Evolutionary conservation across 2,888 invertebrate species (phyloP).

Genomic region (Chrysopilus asiliformis): DNA sequence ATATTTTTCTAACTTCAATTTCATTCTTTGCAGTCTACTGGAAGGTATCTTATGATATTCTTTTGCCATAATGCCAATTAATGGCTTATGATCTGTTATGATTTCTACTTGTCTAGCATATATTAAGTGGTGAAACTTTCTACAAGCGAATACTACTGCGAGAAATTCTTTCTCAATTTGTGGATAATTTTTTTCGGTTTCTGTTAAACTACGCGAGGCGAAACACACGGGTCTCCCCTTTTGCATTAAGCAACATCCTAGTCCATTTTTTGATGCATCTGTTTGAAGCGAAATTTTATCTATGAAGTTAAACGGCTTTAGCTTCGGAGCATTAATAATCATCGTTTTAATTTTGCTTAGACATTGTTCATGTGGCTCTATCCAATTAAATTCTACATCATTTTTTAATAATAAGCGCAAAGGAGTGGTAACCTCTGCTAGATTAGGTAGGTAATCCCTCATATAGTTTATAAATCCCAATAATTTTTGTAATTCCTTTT

Average conservation of each 20-base stretch:
- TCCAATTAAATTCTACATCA: slow-evolving; percentile 11
- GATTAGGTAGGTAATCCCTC: slow-evolving; percentile 17
- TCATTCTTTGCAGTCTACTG: slow-evolving; percentile 16
- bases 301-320: slow-evolving; percentile 7
- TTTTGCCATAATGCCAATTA: slow-evolving; percentile 9
- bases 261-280: slow-evolving; percentile 16
- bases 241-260: too few species aligned
- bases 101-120: too few species aligned
- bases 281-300: too few species aligned
- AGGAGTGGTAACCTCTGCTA: slow-evolving; percentile 11
- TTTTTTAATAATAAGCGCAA: slow-evolving; percentile 15
- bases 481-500: slow-evolving; percentile 7
- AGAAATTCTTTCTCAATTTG: too few species aligned
- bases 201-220: slow-evolving; percentile 15
- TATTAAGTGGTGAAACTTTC: slow-evolving; percentile 14
- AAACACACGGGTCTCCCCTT: slow-evolving; percentile 13
- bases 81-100: slow-evolving; percentile 14
- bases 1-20: slow-evolving; percentile 16
- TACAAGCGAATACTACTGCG: slow-evolving; percentile 19
- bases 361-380: slow-evolving; percentile 8
- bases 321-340: slow-evolving; percentile 12
- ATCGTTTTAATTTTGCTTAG: slow-evolving; percentile 11
- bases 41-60: slow-evolving; percentile 15
- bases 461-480: slow-evolving; percentile 14
- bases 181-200: slow-evolving; percentile 16